Base-by-base conservation (phyloP, 1,140 invertebrate genomes). In the Drosophila cardini region DNA sequence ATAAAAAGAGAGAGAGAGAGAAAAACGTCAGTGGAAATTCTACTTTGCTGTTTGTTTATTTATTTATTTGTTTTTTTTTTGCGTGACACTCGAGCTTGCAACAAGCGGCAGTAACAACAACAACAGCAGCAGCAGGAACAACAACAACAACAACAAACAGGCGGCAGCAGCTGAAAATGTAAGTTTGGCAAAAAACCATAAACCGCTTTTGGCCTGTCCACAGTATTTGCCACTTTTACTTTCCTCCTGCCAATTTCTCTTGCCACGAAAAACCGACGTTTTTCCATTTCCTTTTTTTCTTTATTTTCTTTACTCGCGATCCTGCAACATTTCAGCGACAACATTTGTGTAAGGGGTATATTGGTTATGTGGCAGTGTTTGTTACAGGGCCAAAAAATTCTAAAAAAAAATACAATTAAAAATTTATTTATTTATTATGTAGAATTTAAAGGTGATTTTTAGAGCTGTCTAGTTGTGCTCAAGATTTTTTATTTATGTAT, bases 21-120 rank as follows among this genome's bases (percentile, higher is more conserved):
- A 52, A 61, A 50, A 32, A 55, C 52, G 34, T n/a, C 46, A 60
- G 55, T 69, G 55, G 55, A 69, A 69, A 52, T 53, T 69, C 18
- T 53, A 26, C 9, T 11, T 10, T 60, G 65, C 46, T 42, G 48
- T 62, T 69, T 32, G 18, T 69, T 34, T 61, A n/a, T 61, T 50
- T 26, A 26, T 26, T 26, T 26, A 26, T 26, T 26, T 26, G 21
- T 26, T 26, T 26, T 26, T 26, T 52, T 68, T 58, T 52, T 46
- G 13, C 16, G 53, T 61, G 65, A 61, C 57, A 69, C 43, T 69
- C 50, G 43, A 60, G 64, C 64, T 61, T 61, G 65, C 65, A 61
- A 69, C 65, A 69, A 69, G 56, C 56, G 36, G 15, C 64, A 63
- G 26, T 21, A 16, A 30, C 62, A 64, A 4, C 48, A 45, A 8